phyloP scores from a whole-genome alignment of 2,113 vertebrate genomes.

The Rhegmatorhina hoffmannsi region DNA sequence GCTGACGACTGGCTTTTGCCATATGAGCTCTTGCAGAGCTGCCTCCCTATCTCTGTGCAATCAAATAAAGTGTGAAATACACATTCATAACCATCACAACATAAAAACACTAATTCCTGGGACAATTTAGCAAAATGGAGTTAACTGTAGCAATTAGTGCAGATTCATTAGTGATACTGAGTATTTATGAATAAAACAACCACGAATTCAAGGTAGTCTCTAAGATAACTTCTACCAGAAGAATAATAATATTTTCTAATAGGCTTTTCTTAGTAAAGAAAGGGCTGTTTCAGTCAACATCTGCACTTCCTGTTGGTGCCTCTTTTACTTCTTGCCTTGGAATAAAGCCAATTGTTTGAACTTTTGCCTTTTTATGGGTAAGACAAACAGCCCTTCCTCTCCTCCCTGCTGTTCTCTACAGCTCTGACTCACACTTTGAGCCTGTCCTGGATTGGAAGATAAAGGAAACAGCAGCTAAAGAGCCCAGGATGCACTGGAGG shows the following conservation, averaged over 20 bases:
- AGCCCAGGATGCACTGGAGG: background rate
- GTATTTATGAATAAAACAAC: background rate
- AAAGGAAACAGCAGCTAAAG: background rate
- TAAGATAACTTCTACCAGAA: background rate
- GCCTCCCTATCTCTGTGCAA: background rate
- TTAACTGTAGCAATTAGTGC: background rate
- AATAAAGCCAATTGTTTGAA: slow-evolving; percentile 31
- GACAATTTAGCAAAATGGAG: background rate
- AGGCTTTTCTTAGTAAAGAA: background rate
- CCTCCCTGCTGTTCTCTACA: slow-evolving; percentile 28
- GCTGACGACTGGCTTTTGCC: background rate
- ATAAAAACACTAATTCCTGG: background rate
- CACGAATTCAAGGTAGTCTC: background rate
- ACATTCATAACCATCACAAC: background rate
- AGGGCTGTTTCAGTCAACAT: background rate
- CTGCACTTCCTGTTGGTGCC: background rate
- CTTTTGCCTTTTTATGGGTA: slow-evolving; percentile 47
- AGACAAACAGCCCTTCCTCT: slow-evolving; percentile 28
- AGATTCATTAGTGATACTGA: background rate
- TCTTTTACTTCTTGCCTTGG: slow-evolving; percentile 4
- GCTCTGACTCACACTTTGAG: slow-evolving; percentile 19
- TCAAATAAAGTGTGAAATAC: background rate
- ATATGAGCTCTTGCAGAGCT: background rate
- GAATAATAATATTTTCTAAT: background rate
- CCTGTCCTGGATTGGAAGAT: background rate